Conservation (phyloP, 2,888 invertebrate genomes). For the Ophion ventricosus region DNA sequence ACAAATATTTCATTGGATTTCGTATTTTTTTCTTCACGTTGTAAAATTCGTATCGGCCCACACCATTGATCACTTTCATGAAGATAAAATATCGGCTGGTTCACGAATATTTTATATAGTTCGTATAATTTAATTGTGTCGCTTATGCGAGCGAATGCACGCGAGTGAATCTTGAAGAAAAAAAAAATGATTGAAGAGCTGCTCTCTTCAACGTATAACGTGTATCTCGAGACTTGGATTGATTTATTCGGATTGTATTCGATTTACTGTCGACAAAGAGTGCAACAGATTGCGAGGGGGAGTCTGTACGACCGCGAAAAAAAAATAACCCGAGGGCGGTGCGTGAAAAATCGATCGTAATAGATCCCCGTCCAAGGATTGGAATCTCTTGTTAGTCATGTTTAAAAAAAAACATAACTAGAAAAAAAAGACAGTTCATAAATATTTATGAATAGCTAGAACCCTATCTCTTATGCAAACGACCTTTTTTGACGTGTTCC, state of each 20-base stretch:
- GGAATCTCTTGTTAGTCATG: neutral
- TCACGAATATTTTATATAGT: no score
- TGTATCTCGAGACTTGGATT: constrained; percentile 8
- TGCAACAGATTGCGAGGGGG: constrained; percentile 6
- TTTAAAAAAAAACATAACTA: neutral
- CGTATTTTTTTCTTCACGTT: neutral
- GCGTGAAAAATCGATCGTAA: constrained; percentile 3
- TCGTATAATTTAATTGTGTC: no score
- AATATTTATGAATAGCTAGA: neutral
- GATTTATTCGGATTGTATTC: constrained; percentile 24
- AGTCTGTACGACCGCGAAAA: neutral
- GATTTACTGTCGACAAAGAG: neutral
- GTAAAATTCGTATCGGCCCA: no score
- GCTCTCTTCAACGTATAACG: neutral
- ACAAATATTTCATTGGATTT: neutral
- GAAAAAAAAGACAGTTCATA: neutral
- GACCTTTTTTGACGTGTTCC: neutral
- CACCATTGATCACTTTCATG: no score
- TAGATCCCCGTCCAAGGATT: neutral
- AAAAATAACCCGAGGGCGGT: neutral
- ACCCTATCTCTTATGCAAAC: neutral
- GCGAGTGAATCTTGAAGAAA: neutral
- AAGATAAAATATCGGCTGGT: no score
- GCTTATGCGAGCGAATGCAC: neutral
- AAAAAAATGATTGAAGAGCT: neutral